A percentile compares a stretch with the other conserved stretches of the same genome.
These are phyloP conservation scores for Catotricha subobsoleta DNA, from an alignment of 2,888 invertebrate genomes.

Conservation along the genomic window DNA sequence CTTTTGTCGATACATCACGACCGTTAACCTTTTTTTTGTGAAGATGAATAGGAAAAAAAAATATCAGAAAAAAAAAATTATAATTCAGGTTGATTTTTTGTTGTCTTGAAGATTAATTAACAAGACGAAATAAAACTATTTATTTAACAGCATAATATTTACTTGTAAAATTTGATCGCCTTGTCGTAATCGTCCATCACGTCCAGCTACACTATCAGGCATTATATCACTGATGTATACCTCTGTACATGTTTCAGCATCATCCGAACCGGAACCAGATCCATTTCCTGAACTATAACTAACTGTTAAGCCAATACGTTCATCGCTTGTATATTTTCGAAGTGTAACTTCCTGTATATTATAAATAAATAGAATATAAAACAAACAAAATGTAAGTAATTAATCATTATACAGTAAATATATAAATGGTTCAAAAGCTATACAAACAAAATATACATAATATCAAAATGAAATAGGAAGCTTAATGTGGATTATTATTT, in stretches of 20 bases:
- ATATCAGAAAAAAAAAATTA: neutral
- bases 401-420: neutral
- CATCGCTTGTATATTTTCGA: conserved; percentile 35
- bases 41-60: neutral
- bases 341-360: conserved; percentile 43
- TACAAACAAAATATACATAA: no score
- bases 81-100: no score
- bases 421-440: no score
- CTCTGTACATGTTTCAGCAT: conserved; percentile 33
- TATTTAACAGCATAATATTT: conserved; percentile 10
- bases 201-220: conserved; percentile 38
- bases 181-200: conserved; percentile 39
- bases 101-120: no score
- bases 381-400: neutral
- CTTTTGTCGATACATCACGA: conserved; percentile 38
- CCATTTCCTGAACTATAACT: conserved; percentile 42
- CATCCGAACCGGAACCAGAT: conserved; percentile 33
- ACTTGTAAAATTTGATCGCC: conserved; percentile 46
- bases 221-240: conserved; percentile 50
- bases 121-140: no score
- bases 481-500: no score
- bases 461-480: no score
- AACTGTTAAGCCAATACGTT: conserved; percentile 47
- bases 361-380: neutral
- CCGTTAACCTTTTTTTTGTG: conserved; percentile 33